Evolutionary conservation across 35 echinoderm and acorn worm genomes (phyloP).

Genomic region (Apostichopus parvimensis): DNA sequence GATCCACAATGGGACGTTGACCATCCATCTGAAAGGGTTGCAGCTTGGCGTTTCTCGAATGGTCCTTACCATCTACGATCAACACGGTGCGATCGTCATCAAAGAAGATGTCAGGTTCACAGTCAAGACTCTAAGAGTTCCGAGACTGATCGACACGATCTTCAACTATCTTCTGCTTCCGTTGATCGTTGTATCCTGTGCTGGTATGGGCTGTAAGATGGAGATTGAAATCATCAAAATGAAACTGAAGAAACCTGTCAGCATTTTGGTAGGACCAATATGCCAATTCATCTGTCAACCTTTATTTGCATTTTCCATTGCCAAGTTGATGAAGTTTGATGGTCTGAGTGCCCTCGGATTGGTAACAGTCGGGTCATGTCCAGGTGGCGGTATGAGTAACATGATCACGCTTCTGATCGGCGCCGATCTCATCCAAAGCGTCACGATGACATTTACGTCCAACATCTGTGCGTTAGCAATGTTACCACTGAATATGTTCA

Average conservation of each 20-base stretch:
- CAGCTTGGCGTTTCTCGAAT: constrained; percentile 57
- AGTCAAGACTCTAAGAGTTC: constrained; percentile 71
- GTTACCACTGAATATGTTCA: constrained; percentile 91
- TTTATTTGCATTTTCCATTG: constrained; percentile 72
- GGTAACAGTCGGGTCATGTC: constrained; percentile 89
- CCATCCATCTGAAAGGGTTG: constrained; percentile 57
- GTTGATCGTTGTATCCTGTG: constrained; percentile 72
- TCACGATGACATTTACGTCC: constrained; percentile 91
- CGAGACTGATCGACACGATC: constrained; percentile 74
- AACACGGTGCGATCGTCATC: constrained; percentile 11
- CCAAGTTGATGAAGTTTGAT: constrained; percentile 75
- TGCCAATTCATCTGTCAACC: constrained; percentile 94
- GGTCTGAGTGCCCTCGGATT: constrained; percentile 77
- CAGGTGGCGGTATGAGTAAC: constrained; percentile 91
- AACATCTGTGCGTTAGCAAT: constrained; percentile 79
- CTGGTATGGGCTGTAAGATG: constrained; percentile 93
- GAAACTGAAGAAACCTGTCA: constrained; percentile 76
- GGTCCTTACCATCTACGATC: constrained; percentile 53
- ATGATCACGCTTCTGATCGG: constrained; percentile 89
- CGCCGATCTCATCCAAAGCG: constrained; percentile 91
- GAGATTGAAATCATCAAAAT: constrained; percentile 77
- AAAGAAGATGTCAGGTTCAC: constrained; percentile 33
- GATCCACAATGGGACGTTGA: constrained; percentile 60
- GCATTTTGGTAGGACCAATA: constrained; percentile 78
- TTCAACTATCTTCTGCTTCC: constrained; percentile 82